phyloP scores from a whole-genome alignment of 2,113 vertebrate species.

The Pongo abelii region DNA sequence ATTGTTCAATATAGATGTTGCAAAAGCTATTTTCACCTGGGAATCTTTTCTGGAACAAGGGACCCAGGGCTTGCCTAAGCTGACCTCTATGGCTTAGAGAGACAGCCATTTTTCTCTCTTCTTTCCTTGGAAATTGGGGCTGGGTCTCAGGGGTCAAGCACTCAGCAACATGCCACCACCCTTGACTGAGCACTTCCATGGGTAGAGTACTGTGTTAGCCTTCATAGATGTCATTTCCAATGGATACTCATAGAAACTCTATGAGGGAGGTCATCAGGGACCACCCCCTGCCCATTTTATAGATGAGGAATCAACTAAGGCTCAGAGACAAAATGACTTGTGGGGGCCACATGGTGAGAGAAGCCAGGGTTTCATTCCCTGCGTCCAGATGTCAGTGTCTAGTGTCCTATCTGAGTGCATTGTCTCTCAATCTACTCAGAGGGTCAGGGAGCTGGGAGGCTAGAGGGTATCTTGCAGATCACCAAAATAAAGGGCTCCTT shows the following conservation, averaged over 20 bases:
- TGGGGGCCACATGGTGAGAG: rapidly evolving
- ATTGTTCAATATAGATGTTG: neutral
- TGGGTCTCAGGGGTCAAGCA: neutral
- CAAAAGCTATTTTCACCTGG: conserved; percentile 2
- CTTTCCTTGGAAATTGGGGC: neutral
- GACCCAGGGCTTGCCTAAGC: neutral
- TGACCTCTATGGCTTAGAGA: neutral
- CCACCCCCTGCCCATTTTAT: neutral
- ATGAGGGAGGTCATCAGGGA: neutral
- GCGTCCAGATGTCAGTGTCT: neutral
- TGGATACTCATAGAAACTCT: neutral
- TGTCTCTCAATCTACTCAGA: neutral
- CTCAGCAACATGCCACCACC: neutral
- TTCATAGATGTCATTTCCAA: neutral
- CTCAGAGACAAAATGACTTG: neutral
- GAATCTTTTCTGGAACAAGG: conserved; percentile 20
- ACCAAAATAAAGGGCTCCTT: neutral
- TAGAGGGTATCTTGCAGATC: neutral
- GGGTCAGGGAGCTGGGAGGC: neutral
- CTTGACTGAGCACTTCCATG: neutral
- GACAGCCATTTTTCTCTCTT: neutral
- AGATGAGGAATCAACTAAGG: neutral
- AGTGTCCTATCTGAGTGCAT: neutral
- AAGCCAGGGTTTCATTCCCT: neutral
- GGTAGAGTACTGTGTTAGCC: rapidly evolving